Base-by-base conservation (phyloP, 2,888 invertebrate species). In the Palloptera scutellata region DNA sequence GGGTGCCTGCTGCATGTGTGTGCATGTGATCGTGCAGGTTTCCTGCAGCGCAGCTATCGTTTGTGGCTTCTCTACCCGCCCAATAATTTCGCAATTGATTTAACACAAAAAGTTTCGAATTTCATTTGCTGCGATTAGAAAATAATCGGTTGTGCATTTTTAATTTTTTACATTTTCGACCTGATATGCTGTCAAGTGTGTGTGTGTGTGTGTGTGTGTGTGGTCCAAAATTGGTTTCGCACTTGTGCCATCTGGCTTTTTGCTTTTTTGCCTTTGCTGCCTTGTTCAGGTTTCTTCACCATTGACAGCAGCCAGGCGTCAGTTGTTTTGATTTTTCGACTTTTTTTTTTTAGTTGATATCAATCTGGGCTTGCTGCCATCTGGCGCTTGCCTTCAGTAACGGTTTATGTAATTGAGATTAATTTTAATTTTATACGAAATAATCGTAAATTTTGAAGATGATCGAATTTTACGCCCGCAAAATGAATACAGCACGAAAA, bases 1-100 rank as follows among this genome's bases (percentile, higher is more conserved):
- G n/a, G n/a, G n/a, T n/a, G n/a, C n/a, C n/a, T n/a, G n/a, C n/a
- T n/a, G n/a, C 30, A 30, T 6, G 6, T 30, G 6, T 30, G 6
- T 4, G 30, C 30, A 30, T 30, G 30, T 30, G 30, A 4, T 30
- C 30, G 6, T 30, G n/a, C n/a, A n/a, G 3, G 30, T 4, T 30
- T 30, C 30, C 30, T 30, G 30, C 30, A n/a, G n/a, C 30, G 30
- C 6, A 30, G 6, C 30, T 6, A 30, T 30, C 6, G 2, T 2
- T 30, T 2, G 30, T 30, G 30, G 61, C 51, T 74, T 78, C 79
- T 79, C 77, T 78, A n/a, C n/a, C n/a, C n/a, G n/a, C n/a, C n/a
- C n/a, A 78, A 78, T 78, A 74, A 76, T 78, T 79, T 78, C 77
- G 70, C 78, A 76, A 65, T 72, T 79, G 79, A 79, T 77, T 79